phyloP scores from a whole-genome alignment of 2,113 vertebrate genomes.

The Lipotes vexillifer region DNA sequence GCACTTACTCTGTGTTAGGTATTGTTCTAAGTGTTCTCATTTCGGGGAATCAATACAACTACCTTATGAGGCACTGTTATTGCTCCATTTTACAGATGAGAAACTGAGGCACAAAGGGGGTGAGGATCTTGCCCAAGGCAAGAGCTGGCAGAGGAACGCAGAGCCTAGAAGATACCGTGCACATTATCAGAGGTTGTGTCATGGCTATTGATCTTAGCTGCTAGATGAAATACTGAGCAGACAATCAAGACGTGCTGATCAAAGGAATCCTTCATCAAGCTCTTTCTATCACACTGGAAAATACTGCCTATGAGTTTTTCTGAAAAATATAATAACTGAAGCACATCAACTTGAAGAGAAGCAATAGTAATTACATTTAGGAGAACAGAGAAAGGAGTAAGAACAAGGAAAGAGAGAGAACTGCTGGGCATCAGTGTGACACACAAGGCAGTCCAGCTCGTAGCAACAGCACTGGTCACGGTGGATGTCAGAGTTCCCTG shows the following conservation, averaged over 20 bases:
- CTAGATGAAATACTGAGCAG: neutral
- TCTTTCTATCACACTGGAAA: neutral
- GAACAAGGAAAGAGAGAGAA: neutral
- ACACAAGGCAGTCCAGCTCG: too few relatives aligned
- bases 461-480: accelerated
- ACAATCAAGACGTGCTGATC: neutral
- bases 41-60: neutral
- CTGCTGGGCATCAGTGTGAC: neutral
- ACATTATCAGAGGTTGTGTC: too few relatives aligned
- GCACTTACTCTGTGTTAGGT: neutral
- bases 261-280: neutral
- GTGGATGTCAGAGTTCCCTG: accelerated
- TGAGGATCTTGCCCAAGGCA: neutral
- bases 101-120: neutral
- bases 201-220: neutral
- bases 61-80: neutral
- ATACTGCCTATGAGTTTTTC: neutral
- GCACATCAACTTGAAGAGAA: neutral
- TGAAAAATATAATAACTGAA: neutral
- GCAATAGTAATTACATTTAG: neutral
- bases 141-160: neutral
- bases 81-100: neutral
- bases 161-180: neutral
- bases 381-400: neutral
- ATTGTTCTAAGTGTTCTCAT: neutral